These are phyloP conservation scores for Odocoileus virginianus DNA, from an alignment of 2,113 vertebrate genomes.

Conservation along the genomic window DNA sequence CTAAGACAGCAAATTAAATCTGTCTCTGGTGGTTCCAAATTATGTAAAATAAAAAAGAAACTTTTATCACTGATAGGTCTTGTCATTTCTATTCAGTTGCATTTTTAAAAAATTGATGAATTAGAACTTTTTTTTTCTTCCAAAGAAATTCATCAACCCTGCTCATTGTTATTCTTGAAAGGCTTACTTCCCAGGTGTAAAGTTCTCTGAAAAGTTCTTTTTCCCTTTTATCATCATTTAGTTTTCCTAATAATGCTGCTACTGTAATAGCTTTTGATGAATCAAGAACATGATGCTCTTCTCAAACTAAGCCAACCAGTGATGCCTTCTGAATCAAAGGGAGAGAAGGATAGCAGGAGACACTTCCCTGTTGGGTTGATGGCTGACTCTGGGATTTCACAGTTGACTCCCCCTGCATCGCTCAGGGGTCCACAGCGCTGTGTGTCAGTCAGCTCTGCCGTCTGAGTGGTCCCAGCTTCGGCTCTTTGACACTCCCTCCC, in stretches of 20 bases:
- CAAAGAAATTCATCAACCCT: slow-evolving; percentile 24
- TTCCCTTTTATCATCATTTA: neutral
- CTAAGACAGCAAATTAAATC: slow-evolving; percentile 61
- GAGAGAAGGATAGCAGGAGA: no score
- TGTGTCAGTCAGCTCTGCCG: neutral
- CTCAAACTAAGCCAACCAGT: neutral
- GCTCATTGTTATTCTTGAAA: slow-evolving; percentile 34
- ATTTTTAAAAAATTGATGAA: slow-evolving; percentile 54
- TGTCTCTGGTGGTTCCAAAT: slow-evolving; percentile 67
- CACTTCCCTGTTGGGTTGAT: no score
- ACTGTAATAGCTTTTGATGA: neutral
- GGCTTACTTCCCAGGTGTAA: neutral
- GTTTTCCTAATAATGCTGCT: slow-evolving; percentile 9
- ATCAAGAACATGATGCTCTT: neutral
- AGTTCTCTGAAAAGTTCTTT: slow-evolving; percentile 1
- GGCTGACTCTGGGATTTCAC: neutral
- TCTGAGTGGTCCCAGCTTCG: neutral
- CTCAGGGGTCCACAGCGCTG: fast-evolving
- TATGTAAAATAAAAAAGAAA: slow-evolving; percentile 73
- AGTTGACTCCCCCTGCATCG: fast-evolving
- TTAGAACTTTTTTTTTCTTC: slow-evolving; percentile 49
- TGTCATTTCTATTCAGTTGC: slow-evolving; percentile 64
- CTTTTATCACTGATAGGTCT: slow-evolving; percentile 60
- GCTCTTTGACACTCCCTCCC: neutral
- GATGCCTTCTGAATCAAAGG: neutral